Percentiles rank a stretch among this genome's conserved stretches.
phyloP scores from a whole-genome alignment of 2,113 vertebrate genomes.

The Chloropsis hardwickii region DNA sequence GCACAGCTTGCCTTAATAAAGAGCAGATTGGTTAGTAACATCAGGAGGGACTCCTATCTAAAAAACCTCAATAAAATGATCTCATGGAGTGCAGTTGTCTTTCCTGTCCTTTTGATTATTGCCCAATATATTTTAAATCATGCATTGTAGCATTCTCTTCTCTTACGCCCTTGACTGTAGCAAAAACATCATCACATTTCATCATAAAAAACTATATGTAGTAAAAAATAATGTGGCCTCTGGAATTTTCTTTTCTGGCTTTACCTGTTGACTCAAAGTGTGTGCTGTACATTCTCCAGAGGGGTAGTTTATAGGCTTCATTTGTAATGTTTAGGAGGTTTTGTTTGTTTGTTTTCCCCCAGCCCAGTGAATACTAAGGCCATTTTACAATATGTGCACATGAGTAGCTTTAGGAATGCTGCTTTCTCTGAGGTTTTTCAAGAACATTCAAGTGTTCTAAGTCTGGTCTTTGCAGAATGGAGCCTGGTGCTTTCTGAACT shows the following conservation, averaged over 20 bases:
- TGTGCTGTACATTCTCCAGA: not conserved
- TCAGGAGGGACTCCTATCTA: not conserved
- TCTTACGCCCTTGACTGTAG: not conserved
- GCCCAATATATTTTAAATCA: not conserved
- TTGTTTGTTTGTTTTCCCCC: not conserved
- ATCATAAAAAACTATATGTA: not conserved
- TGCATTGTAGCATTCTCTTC: not conserved
- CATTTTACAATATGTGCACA: fast-evolving
- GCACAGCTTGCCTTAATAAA: slow-evolving; percentile 25
- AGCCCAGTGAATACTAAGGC: not conserved
- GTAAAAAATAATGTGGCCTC: not conserved
- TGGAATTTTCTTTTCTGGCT: not conserved
- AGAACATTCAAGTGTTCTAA: not conserved
- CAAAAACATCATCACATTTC: not conserved
- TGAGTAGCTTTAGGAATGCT: not conserved
- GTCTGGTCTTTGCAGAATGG: not conserved
- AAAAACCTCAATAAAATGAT: not conserved
- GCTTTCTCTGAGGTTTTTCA: not conserved
- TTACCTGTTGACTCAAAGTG: not conserved
- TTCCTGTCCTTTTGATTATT: not conserved
- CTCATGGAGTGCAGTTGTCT: not conserved
- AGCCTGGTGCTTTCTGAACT: not conserved
- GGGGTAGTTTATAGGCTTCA: not conserved
- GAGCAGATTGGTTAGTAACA: not conserved
- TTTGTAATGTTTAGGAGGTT: not conserved